A percentile compares a stretch with the other conserved stretches of the same genome.
Conservation (phyloP, 2,888 invertebrate species). For the Drosophila paracracens region DNA sequence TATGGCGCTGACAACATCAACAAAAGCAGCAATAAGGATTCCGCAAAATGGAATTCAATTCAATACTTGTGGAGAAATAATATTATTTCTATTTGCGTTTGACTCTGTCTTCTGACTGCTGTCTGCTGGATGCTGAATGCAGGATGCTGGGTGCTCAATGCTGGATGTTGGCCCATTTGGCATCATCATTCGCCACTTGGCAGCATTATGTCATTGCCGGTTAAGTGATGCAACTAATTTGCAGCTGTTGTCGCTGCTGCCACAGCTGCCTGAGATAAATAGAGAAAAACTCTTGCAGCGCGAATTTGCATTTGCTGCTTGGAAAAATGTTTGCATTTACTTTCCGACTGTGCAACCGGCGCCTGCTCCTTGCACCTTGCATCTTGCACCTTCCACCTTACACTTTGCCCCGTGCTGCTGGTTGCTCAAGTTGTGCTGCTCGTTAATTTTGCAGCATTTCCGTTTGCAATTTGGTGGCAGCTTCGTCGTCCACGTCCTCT, state of each 20-base stretch:
- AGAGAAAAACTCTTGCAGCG: constrained; percentile 2
- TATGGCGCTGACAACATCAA: too few relatives aligned
- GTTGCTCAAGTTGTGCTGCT: constrained; percentile 53
- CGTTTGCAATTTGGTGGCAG: constrained; percentile 76
- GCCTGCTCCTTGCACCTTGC: background rate
- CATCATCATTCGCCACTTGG: constrained; percentile 65
- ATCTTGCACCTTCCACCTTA: background rate
- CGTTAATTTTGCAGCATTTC: constrained; percentile 82
- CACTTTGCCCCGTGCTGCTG: background rate
- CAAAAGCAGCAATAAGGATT: too few relatives aligned
- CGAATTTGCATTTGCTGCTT: constrained; percentile 59
- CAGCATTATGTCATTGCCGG: constrained; percentile 79
- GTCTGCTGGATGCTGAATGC: background rate
- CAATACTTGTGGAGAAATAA: background rate
- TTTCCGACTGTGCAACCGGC: constrained; percentile 33
- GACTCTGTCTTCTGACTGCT: background rate
- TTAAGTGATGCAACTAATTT: constrained; percentile 81
- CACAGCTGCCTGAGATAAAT: background rate
- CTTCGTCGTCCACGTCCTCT: constrained; percentile 32
- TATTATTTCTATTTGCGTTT: constrained; percentile 2
- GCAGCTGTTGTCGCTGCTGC: constrained; percentile 66
- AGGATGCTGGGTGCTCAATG: constrained; percentile 2
- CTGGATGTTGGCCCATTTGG: constrained; percentile 29
- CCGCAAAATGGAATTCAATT: background rate
- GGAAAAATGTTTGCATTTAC: constrained; percentile 66